Percentiles rank a stretch among this genome's conserved stretches.
Conservation (phyloP, 2,888 invertebrate species). For the Drosophila antonietae region DNA sequence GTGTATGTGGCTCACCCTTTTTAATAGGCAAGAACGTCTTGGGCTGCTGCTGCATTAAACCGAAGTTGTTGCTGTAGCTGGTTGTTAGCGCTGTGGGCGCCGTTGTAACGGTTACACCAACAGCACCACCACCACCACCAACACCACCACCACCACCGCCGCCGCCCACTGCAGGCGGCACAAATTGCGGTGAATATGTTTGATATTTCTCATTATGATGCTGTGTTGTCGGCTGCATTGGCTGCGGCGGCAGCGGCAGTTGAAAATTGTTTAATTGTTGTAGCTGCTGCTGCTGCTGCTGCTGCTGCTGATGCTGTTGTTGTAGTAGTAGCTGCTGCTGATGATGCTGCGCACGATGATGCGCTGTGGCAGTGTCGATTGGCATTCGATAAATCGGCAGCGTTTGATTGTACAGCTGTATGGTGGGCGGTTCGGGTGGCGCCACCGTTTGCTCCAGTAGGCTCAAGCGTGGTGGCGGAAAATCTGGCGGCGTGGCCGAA, state of each 20-base stretch:
- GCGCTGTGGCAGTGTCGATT: slow-evolving; percentile 56
- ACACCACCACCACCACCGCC: slow-evolving; percentile 2
- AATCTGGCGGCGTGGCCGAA: slow-evolving; percentile 74
- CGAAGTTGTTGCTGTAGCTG: slow-evolving; percentile 49
- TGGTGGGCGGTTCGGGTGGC: slow-evolving; percentile 70
- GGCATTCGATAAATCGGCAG: slow-evolving; percentile 47
- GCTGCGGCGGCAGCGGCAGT: slow-evolving; percentile 54
- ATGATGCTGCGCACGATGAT: slow-evolving; percentile 35
- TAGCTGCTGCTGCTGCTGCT: slow-evolving; percentile 2
- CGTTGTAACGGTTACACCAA: slow-evolving; percentile 25
- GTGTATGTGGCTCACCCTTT: slow-evolving; percentile 80
- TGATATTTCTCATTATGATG: slow-evolving; percentile 64
- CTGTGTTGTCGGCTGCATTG: slow-evolving; percentile 29
- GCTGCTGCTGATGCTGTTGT: slow-evolving; percentile 23
- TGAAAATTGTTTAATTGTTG: slow-evolving; percentile 56
- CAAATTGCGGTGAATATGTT: slow-evolving; percentile 69
- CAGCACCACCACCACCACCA: not conserved
- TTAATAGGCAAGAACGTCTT: slow-evolving; percentile 76
- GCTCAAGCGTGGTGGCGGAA: slow-evolving; percentile 78
- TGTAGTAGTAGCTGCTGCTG: slow-evolving; percentile 34
- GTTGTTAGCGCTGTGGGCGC: slow-evolving; percentile 45
- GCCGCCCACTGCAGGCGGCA: slow-evolving; percentile 48
- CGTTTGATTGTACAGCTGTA: slow-evolving; percentile 69
- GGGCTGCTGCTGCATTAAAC: slow-evolving; percentile 66
- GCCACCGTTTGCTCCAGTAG: slow-evolving; percentile 68